Percentiles rank a stretch among this genome's conserved stretches.
phyloP scores from a whole-genome alignment of 1,140 invertebrate species.

The Drosophila bocqueti region DNA sequence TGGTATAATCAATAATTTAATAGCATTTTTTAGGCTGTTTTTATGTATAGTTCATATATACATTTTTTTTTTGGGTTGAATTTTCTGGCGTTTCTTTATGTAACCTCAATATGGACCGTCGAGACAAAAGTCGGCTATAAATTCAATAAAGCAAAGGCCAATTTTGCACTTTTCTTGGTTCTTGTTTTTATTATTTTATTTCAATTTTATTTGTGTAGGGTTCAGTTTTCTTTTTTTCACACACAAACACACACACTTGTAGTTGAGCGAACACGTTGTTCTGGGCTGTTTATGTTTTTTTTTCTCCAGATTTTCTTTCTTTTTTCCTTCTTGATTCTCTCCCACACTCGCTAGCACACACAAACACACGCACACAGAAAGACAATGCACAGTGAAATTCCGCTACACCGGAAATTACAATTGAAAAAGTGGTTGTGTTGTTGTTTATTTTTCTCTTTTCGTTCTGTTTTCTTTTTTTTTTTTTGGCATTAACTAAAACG shows the following conservation, averaged over 20 bases:
- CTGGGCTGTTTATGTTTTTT: constrained; percentile 69
- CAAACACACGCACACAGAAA: constrained; percentile 10
- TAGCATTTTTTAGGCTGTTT: constrained; percentile 2
- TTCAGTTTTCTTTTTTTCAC: constrained; percentile 27
- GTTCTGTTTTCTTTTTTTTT: constrained; percentile 12
- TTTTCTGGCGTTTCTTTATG: constrained; percentile 34
- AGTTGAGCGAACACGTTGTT: constrained; percentile 37
- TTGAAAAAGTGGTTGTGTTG: constrained; percentile 66
- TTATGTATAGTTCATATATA: constrained; percentile 13
- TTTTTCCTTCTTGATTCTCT: constrained; percentile 34
- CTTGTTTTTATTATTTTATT: constrained; percentile 30
- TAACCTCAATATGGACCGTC: constrained; percentile 57
- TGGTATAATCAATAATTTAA: not conserved
- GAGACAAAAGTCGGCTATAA: constrained; percentile 43
- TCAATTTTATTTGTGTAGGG: constrained; percentile 28
- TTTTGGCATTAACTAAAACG: constrained; percentile 34
- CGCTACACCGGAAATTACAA: constrained; percentile 80
- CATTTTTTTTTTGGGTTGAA: not conserved
- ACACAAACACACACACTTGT: constrained; percentile 1
- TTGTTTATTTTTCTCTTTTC: constrained; percentile 34
- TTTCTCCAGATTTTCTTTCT: constrained; percentile 40
- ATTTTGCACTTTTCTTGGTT: constrained; percentile 24
- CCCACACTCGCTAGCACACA: constrained; percentile 23
- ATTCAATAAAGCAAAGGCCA: constrained; percentile 59
- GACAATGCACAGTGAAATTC: constrained; percentile 70